These are phyloP conservation scores for Pantelozetes paolii DNA, from an alignment of 2,888 invertebrate genomes.

Conservation along the genomic window DNA sequence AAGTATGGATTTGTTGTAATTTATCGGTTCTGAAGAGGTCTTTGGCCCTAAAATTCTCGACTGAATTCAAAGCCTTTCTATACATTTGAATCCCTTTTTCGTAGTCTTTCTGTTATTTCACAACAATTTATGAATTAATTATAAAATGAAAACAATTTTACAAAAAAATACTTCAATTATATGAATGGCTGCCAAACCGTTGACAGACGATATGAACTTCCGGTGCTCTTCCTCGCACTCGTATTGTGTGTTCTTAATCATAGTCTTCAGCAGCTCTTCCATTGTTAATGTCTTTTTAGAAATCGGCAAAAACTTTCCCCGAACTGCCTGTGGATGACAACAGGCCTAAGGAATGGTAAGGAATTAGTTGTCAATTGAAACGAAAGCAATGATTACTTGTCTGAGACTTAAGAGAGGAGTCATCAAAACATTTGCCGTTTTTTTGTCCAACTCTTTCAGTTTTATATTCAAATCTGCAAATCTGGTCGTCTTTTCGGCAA, in stretches of 20 bases:
- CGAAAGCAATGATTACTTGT: no score
- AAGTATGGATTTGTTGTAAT: conserved; percentile 64
- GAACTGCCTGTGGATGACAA: conserved; percentile 63
- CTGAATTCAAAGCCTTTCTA: conserved; percentile 60
- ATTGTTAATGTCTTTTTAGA: conserved; percentile 57
- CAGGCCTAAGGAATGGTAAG: conserved; percentile 55
- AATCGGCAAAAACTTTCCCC: conserved; percentile 58
- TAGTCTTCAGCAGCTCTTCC: conserved; percentile 63
- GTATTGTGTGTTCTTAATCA: conserved; percentile 60
- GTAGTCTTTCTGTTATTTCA: conserved; percentile 52
- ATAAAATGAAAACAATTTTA: neutral
- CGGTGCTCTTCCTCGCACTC: conserved; percentile 65
- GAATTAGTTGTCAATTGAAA: no score
- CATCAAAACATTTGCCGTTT: conserved; percentile 57
- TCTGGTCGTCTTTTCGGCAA: conserved; percentile 55
- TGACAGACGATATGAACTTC: conserved; percentile 61
- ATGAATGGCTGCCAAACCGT: conserved; percentile 65
- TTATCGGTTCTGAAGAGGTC: conserved; percentile 60
- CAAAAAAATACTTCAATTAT: conserved; percentile 54
- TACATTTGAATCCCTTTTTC: conserved; percentile 61
- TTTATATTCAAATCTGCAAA: conserved; percentile 51
- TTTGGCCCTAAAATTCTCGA: conserved; percentile 54
- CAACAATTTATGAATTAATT: neutral
- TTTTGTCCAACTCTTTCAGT: conserved; percentile 54
- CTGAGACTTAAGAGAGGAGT: conserved; percentile 64